These are phyloP conservation scores for Puma concolor DNA, from an alignment of 2,113 vertebrate genomes.

Conservation along the genomic window DNA sequence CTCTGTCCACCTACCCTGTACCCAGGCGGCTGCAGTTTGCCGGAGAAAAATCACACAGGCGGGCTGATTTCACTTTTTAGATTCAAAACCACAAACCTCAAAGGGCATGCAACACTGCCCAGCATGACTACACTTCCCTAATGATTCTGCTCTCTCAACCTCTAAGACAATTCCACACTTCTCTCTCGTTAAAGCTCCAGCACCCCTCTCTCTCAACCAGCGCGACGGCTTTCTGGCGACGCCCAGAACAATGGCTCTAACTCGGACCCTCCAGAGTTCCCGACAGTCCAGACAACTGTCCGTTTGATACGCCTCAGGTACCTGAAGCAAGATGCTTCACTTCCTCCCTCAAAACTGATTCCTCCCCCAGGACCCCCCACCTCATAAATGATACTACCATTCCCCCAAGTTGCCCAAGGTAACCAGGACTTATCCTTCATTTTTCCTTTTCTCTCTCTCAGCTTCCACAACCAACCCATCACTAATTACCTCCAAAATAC, in stretches of 20 bases:
- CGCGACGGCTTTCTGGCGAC: background rate
- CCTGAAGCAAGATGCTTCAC: background rate
- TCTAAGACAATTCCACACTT: background rate
- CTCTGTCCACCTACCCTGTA: background rate
- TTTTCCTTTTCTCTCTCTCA: background rate
- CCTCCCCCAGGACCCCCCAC: background rate
- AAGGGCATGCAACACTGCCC: background rate
- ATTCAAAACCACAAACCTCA: conserved; percentile 80
- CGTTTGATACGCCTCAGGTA: background rate
- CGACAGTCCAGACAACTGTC: background rate
- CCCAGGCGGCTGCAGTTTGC: background rate
- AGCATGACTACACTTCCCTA: conserved; percentile 30
- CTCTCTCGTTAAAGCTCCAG: background rate
- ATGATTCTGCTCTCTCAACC: background rate
- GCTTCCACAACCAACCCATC: background rate
- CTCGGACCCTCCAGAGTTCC: background rate
- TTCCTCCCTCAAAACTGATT: background rate
- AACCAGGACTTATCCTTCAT: background rate
- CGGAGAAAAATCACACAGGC: conserved; percentile 59
- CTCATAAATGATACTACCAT: background rate
- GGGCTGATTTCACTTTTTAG: background rate
- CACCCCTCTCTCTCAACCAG: background rate
- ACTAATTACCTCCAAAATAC: background rate
- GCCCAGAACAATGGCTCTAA: background rate
- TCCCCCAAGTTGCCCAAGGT: background rate